Evolutionary conservation across 2,113 vertebrate genomes (phyloP), one percentile per base, ranked within the genome.

Genomic region (Noturus placidus): DNA sequence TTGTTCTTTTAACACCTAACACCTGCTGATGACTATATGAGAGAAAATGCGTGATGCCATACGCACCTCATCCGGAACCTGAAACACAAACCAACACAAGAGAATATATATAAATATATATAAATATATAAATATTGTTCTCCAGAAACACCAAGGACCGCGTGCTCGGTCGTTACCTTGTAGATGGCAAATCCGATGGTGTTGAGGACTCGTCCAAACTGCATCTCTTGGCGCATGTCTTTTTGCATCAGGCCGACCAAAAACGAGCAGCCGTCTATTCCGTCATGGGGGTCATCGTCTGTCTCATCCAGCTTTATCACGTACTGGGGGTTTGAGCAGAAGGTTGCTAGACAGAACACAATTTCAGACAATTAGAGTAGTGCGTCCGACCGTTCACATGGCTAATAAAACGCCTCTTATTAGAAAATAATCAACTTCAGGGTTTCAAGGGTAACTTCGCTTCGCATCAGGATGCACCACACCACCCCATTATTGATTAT

Each of bases 301-400:
- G 85, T 86, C 1, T 93, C 92, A 0, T 93, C 89, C 78, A 95
- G 88, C 1, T 87, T 90, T 54, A 95, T 90, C 4, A 91, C 74
- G 86, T 92, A 95, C 91, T 95, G 94, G 42, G 93, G 93, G 90
- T 95, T 95, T 52, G 93, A 94, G 91, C 93, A 94, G 86, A 94
- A 95, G 0, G 93, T 94, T 57, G 91, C 94, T 94, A 82, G 25
- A 78, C 52, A 72, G 80, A 50, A 59, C n/a, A 83, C 56, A 81
- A 20, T 38, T 35, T 81, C 20, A 59, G 33, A 19, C 33, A 5
- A 27, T 81, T 38, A 81, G 79, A 38, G 57, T 81, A 22, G 19
- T 57, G 78, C 57, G 30, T 35, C 30, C 13, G 30, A 57, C 30
- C 78, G 20, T 20, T 1, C 54, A 56, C 5, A 56, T 56, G 17